phyloP scores from a whole-genome alignment of 2,113 vertebrate species.

The Perca schrenkii region DNA sequence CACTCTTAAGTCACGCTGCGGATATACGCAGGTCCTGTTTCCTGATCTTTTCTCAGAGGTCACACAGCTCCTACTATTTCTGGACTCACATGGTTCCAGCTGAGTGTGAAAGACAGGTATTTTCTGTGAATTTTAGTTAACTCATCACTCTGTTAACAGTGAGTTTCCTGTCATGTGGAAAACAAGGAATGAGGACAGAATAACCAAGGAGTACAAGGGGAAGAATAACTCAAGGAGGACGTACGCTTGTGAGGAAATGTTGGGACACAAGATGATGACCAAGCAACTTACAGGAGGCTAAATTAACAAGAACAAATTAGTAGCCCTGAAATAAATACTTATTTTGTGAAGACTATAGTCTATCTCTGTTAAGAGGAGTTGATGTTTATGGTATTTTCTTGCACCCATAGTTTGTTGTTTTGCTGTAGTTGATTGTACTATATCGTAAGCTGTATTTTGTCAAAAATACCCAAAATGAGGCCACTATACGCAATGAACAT shows the following conservation, averaged over 20 bases:
- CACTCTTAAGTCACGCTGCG: slow-evolving; percentile 26
- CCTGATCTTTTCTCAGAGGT: slow-evolving; percentile 59
- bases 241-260: neutral
- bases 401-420: neutral
- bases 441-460: neutral
- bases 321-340: neutral
- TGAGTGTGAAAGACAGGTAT: slow-evolving; percentile 29
- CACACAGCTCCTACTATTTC: slow-evolving; percentile 39
- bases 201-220: neutral
- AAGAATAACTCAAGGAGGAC: neutral
- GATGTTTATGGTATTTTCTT: neutral
- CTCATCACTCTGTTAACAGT: slow-evolving; percentile 15
- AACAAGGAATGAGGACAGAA: slow-evolving; percentile 1
- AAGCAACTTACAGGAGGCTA: neutral
- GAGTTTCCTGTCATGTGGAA: slow-evolving; percentile 34
- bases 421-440: neutral
- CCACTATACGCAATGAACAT: neutral
- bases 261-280: slow-evolving; percentile 4
- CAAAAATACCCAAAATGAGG: neutral
- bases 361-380: neutral
- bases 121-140: slow-evolving; percentile 1
- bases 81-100: slow-evolving; percentile 25
- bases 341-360: neutral
- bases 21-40: slow-evolving; percentile 72
- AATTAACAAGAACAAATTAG: neutral